Percentiles rank a stretch among this genome's conserved stretches.
These are phyloP conservation scores for Alosa sapidissima DNA, from an alignment of 2,797 vertebrate genomes.

Conservation along the genomic window DNA sequence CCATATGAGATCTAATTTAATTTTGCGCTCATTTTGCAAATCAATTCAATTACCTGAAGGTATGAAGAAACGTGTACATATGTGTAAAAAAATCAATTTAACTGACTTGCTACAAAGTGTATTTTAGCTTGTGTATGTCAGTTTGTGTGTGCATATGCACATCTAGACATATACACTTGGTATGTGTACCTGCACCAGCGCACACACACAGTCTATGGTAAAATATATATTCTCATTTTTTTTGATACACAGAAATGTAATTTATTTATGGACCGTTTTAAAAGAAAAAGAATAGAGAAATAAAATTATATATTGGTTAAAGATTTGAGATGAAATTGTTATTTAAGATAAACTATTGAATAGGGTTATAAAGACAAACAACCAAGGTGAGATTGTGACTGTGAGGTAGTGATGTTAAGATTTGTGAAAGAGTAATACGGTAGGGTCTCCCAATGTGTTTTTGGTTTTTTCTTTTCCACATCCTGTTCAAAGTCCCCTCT, in stretches of 20 bases:
- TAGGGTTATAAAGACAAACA: conserved; percentile 57
- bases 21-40: conserved; percentile 68
- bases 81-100: conserved; percentile 80
- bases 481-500: conserved; percentile 65
- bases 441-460: conserved; percentile 46
- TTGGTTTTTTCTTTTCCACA: conserved; percentile 48
- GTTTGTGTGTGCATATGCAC: conserved; percentile 64
- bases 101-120: conserved; percentile 80
- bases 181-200: conserved; percentile 50
- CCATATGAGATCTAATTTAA: conserved; percentile 75
- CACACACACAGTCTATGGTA: conserved; percentile 64
- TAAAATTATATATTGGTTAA: conserved; percentile 79
- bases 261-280: conserved; percentile 81
- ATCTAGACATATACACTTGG: conserved; percentile 36
- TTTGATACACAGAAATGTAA: conserved; percentile 86
- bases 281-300: conserved; percentile 65
- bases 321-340: conserved; percentile 69
- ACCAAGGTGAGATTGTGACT: conserved; percentile 72
- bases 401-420: conserved; percentile 69
- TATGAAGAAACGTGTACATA: conserved; percentile 80
- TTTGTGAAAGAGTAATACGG: conserved; percentile 55
- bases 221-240: conserved; percentile 75
- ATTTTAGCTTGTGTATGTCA: conserved; percentile 76
- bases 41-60: conserved; percentile 72
- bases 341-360: conserved; percentile 73